Evolutionary conservation across 2,797 vertebrate species (phyloP).

Genomic region (Varecia variegata): DNA sequence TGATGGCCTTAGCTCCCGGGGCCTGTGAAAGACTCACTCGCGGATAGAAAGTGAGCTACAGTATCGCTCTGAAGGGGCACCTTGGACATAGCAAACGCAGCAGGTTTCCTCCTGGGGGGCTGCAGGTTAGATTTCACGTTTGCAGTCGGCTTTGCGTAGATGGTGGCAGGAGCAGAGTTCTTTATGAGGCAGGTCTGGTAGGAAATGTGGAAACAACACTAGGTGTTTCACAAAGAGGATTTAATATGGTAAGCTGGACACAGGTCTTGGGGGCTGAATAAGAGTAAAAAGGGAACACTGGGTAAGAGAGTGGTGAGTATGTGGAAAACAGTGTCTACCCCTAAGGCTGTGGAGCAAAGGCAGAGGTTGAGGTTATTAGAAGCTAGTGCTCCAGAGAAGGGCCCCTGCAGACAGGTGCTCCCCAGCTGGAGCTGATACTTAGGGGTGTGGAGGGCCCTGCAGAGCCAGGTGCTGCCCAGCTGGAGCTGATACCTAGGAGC

Average conservation of each 20-base stretch:
- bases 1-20: not conserved
- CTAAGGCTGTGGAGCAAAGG: not conserved
- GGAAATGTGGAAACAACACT: not conserved
- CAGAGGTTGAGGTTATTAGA: not conserved
- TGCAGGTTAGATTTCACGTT: not conserved
- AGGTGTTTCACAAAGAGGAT: not conserved
- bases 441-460: not conserved
- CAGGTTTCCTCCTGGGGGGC: not conserved
- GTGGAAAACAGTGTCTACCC: not conserved
- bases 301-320: not conserved
- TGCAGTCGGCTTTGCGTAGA: not conserved
- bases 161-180: not conserved
- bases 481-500: too few relatives aligned
- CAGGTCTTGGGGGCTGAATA: not conserved
- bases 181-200: not conserved
- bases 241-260: not conserved
- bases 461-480: not conserved
- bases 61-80: not conserved
- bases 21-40: not conserved
- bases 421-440: not conserved
- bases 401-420: not conserved
- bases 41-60: not conserved
- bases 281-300: not conserved
- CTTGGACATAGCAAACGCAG: not conserved
- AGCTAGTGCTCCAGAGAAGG: not conserved